Conservation (phyloP, 2,113 vertebrate species). For the Microcebus ravelobensis region DNA sequence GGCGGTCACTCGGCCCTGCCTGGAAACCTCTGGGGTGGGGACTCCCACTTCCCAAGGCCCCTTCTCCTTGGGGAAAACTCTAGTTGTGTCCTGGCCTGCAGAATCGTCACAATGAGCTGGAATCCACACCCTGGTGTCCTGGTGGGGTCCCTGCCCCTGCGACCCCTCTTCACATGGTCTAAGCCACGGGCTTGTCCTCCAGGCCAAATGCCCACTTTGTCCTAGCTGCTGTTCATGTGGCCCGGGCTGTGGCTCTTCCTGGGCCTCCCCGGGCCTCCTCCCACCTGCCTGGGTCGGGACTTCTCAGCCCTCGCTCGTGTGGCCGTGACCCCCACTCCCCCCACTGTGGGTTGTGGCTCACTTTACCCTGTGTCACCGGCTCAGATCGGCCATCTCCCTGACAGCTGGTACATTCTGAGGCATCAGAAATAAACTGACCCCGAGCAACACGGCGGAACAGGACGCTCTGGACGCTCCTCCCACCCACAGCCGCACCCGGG, state of each 20-base stretch:
- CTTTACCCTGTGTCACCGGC: background rate
- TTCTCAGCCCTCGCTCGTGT: background rate
- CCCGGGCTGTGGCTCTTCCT: background rate
- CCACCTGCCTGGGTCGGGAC: background rate
- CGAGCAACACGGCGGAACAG: background rate
- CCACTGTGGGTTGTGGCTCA: background rate
- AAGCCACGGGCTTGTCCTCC: background rate
- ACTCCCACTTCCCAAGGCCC: background rate
- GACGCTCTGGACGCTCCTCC: background rate
- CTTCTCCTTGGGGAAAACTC: background rate
- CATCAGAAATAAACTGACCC: background rate
- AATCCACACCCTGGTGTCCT: background rate
- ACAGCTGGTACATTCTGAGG: too few relatives aligned
- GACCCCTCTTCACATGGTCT: background rate
- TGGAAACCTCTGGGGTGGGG: accelerated
- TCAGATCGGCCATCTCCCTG: background rate
- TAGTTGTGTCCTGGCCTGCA: background rate
- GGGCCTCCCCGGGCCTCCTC: background rate
- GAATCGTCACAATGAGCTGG: background rate
- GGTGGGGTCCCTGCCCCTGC: too few relatives aligned
- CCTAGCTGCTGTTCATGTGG: background rate
- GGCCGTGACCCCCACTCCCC: accelerated
- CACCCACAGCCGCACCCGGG: background rate
- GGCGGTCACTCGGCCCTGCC: too few relatives aligned
- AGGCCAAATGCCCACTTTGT: background rate